Evolutionary conservation across 2,797 vertebrate species (phyloP), one percentile per base, ranked within the genome.

Genomic region (Rhinichthys osculus): DNA sequence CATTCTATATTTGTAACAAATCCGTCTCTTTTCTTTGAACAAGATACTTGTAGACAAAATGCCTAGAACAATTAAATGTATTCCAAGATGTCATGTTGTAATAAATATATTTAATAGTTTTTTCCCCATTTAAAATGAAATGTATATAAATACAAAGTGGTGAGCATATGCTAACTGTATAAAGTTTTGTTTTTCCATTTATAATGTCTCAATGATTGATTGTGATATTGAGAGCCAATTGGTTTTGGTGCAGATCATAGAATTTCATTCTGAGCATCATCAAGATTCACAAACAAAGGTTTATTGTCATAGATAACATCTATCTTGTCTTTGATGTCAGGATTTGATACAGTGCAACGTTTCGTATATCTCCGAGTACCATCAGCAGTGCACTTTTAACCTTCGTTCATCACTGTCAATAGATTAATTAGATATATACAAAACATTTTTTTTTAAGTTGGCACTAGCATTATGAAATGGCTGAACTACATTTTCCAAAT

Each of bases 291-390:
- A 7, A 73, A 81, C 84, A 85, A 81, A 89, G 89, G 70, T 88
- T 44, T 52, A 67, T 90, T 78, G 82, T 67, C 83, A 85, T 69
- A 59, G 88, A 92, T 90, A 70, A 77, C 91, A 91, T 93, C 93
- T 92, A 78, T 7, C 16, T 69, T 88, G 89, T 94, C 90, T 89
- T 77, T 66, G 79, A 89, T 89, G 85, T 85, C 82, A 69, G 21
- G 69, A 88, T 91, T 89, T 67, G 87, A 88, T 82, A 84, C 91
- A 85, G 85, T 91, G 89, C 92, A 94, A 93, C 92, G 92, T 92
- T 78, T 90, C 82, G 88, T 73, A 44, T 89, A 47, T 88, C 81
- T 71, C 76, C 13, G 50, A 16, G 77, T 69, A 21, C 2, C 83
- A 40, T 73, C 30, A 19, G 1, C 52, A 4, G 33, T 8, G 47